Evolutionary conservation across 2,797 vertebrate genomes (phyloP).

Genomic region (Agapornis canus): DNA sequence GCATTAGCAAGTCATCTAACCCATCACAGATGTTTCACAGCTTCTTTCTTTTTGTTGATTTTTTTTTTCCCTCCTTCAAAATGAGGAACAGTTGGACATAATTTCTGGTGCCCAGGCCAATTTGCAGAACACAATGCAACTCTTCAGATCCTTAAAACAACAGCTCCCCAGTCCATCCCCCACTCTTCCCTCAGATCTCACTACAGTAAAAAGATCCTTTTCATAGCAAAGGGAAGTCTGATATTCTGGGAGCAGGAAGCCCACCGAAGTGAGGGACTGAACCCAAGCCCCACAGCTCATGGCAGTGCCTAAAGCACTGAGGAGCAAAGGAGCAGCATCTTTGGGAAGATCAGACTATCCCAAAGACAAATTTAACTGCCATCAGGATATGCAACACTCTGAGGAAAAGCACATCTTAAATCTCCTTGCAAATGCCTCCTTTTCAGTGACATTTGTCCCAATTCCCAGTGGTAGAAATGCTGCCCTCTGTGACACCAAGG

Average conservation of each 20-base stretch:
- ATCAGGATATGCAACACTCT: neutral
- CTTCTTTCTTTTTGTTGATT: neutral
- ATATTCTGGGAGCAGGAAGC: neutral
- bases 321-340: neutral
- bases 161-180: neutral
- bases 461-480: neutral
- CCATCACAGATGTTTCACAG: slow-evolving; percentile 24
- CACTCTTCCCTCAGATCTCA: neutral
- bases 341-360: neutral
- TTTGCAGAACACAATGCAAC: neutral
- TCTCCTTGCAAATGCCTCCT: neutral
- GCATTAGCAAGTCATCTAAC: neutral
- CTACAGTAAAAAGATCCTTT: neutral
- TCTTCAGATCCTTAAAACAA: neutral
- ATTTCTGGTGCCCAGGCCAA: neutral
- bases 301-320: neutral
- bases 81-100: neutral
- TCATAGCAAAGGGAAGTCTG: neutral
- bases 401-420: neutral
- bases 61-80: neutral
- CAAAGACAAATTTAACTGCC: neutral
- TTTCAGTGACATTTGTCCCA: too few relatives aligned
- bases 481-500: neutral
- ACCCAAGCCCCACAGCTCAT: neutral
- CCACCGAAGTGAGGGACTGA: accelerated